Evolutionary conservation across 2,888 invertebrate species (phyloP).

Genomic region (Ormyrus labotus): DNA sequence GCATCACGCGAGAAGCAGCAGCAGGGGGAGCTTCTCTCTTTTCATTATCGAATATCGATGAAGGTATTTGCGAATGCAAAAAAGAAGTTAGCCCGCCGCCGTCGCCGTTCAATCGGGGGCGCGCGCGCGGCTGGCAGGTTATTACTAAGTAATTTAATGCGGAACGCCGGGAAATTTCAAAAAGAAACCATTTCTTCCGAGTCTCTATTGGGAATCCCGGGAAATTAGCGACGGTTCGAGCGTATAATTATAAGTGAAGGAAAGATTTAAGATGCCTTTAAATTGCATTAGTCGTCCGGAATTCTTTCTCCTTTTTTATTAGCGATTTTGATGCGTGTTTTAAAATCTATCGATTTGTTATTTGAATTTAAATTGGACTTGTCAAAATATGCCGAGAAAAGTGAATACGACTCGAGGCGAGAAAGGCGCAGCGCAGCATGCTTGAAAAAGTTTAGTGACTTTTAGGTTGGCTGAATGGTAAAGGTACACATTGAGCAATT

Average conservation of each 20-base stretch:
- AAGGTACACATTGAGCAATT: conserved; percentile 15
- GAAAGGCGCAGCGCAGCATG: background rate
- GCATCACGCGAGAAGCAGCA: background rate
- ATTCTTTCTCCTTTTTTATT: too few species aligned
- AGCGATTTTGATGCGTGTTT: too few species aligned
- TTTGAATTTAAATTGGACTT: too few species aligned
- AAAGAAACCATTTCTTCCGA: too few species aligned
- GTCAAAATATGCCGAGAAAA: too few species aligned
- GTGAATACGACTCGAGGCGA: background rate
- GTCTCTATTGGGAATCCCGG: too few species aligned
- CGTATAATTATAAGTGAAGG: too few species aligned
- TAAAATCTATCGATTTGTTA: too few species aligned
- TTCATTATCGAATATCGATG: conserved; percentile 54
- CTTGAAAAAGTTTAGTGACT: conserved; percentile 23
- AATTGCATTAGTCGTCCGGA: too few species aligned
- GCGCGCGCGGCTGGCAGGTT: background rate
- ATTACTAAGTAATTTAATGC: background rate
- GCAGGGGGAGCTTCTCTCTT: background rate
- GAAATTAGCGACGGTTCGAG: too few species aligned
- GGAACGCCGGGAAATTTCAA: too few species aligned
- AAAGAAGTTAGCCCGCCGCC: background rate
- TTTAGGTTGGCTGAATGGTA: background rate
- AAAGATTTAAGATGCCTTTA: too few species aligned
- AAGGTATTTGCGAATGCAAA: conserved; percentile 1
- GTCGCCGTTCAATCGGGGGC: background rate